phyloP scores from a whole-genome alignment of 2,888 invertebrate species.

The Coleophora flavipennella region DNA sequence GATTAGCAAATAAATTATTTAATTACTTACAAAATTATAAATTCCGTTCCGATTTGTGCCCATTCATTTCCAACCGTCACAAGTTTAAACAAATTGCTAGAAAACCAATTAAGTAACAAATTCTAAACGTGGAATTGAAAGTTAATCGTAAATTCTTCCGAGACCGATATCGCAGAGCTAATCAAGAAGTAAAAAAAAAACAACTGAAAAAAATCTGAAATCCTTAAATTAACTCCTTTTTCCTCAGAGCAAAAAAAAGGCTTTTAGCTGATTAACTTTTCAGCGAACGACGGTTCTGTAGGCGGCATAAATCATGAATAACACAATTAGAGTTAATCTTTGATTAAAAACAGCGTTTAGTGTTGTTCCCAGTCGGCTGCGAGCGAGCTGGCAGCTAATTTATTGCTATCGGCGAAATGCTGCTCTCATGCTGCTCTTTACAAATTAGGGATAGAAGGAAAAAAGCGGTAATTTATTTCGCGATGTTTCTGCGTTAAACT shows the following conservation, averaged over 20 bases:
- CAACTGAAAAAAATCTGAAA: conserved; percentile 37
- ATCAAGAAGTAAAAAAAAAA: conserved; percentile 13
- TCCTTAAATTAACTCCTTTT: conserved; percentile 60
- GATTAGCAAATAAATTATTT: no score
- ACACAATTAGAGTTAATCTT: conserved; percentile 58
- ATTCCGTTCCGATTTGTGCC: no score
- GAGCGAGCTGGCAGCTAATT: background rate
- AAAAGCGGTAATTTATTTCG: conserved; percentile 1
- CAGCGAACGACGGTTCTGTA: conserved; percentile 46
- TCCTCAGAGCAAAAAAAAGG: conserved; percentile 41
- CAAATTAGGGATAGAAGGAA: conserved; percentile 4
- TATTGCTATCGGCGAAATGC: conserved; percentile 7
- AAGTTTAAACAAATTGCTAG: no score
- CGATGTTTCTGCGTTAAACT: background rate
- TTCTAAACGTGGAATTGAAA: no score
- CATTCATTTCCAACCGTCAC: no score
- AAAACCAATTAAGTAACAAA: no score
- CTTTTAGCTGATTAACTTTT: conserved; percentile 69
- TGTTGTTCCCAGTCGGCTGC: conserved; percentile 5
- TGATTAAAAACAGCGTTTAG: conserved; percentile 28
- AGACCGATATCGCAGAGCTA: conserved; percentile 22
- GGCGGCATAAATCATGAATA: conserved; percentile 57
- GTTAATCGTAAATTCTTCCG: background rate
- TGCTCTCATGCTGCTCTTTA: background rate
- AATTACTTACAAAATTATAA: no score